phyloP scores from a whole-genome alignment of 1,140 invertebrate genomes.

The Rhyzopertha dominica region DNA sequence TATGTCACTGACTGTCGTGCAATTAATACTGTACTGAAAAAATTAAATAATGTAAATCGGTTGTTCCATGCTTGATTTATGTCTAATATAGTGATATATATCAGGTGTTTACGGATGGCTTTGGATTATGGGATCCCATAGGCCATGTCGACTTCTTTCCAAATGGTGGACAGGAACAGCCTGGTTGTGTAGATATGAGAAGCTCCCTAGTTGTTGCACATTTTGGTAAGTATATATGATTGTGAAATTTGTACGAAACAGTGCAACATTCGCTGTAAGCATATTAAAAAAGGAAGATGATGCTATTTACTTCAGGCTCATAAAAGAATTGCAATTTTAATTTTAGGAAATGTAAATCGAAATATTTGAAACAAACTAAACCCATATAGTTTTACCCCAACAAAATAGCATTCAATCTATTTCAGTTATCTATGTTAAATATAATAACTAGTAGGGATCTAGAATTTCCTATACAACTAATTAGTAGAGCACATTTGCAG shows the following conservation, averaged over 20 bases:
- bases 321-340: not conserved
- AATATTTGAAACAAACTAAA: too few relatives aligned
- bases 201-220: constrained; percentile 40
- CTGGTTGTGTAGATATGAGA: constrained; percentile 55
- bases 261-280: too few relatives aligned
- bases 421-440: not conserved
- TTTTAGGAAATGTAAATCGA: not conserved
- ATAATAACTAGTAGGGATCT: too few relatives aligned
- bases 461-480: too few relatives aligned
- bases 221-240: constrained; percentile 36
- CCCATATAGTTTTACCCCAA: too few relatives aligned
- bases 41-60: too few relatives aligned
- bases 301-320: not conserved
- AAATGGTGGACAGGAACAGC: constrained; percentile 67
- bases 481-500: too few relatives aligned
- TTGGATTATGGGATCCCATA: constrained; percentile 44
- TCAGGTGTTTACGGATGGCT: constrained; percentile 41
- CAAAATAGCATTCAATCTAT: constrained; percentile 1
- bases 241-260: too few relatives aligned
- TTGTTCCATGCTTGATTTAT: too few relatives aligned
- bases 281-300: not conserved
- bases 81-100: not conserved
- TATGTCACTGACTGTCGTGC: too few relatives aligned
- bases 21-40: too few relatives aligned
- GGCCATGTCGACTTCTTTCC: constrained; percentile 68